Base-by-base conservation (phyloP, 1,140 invertebrate genomes). In the Drosophila miranda region DNA sequence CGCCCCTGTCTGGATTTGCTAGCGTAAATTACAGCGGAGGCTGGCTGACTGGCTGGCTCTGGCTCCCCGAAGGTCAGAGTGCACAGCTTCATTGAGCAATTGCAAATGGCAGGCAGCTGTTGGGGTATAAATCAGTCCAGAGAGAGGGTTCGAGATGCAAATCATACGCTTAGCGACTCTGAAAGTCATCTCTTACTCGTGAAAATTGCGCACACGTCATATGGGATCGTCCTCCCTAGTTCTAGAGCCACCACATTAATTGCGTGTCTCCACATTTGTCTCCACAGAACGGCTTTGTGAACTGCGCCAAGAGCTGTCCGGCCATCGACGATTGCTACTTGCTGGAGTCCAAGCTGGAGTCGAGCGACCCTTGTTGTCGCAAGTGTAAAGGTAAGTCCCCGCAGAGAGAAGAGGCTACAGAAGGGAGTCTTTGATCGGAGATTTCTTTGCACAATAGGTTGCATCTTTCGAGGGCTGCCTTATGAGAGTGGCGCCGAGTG, bases 401-500 rank as follows among this genome's bases (percentile, higher is more conserved):
- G 9, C 30, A 34, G 8, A 54, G 2, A 3, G 5, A 5, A n/a
- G 0, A 42, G 4, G 9, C 6, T 11, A 8, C 0, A 28, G 5
- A n/a, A 3, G 0, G 1, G 48, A 3, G 16, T 6, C 7, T 8
- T 30, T 30, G 8, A 30, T 30, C 28, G 14, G 11, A 14, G 13
- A 21, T 67, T 44, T 6, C n/a, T n/a, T 84, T 13, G 14, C 5
- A 0, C 11, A 0, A 3, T 79, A 96, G 96, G 96, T 13, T 98
- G 97, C 91, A 92, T 93, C 54, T 94, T 94, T 86, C 94, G 95
- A 26, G 95, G 95, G 6, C 91, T 93, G 2, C 92, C 94, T 28
- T 94, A 96, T 80, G 92, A 92, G 4, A 96, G 96, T 41, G 95
- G 95, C 43, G 94, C 94, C 0, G 95, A 96, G 88, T 97, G 96